A percentile compares a stretch with the other conserved stretches of the same genome.
phyloP scores from a whole-genome alignment of 1,140 invertebrate species.

The Pseudobourletiella spinata region DNA sequence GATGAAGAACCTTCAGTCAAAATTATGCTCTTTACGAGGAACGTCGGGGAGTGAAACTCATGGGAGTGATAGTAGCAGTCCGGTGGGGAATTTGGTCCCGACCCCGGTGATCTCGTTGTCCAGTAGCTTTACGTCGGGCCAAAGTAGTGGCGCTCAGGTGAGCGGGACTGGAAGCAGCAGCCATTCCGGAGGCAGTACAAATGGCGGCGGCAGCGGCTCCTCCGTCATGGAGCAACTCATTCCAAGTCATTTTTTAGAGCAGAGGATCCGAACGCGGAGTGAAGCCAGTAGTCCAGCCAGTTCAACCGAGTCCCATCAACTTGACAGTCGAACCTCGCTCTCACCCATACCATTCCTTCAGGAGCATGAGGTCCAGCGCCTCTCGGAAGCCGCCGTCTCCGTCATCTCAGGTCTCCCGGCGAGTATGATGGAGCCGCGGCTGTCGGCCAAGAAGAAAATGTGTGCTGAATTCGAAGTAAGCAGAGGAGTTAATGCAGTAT shows the following conservation, averaged over 20 bases:
- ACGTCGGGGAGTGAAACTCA: conserved; percentile 9
- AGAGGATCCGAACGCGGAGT: conserved; percentile 19
- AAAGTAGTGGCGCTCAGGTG: not conserved
- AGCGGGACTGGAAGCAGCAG: not conserved
- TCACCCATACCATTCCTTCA: conserved; percentile 63
- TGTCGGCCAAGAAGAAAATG: conserved; percentile 76
- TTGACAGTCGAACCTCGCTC: conserved; percentile 45
- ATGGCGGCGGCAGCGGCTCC: not conserved
- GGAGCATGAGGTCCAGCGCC: conserved; percentile 71
- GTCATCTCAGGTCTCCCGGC: conserved; percentile 72
- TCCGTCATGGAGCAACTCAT: conserved; percentile 18
- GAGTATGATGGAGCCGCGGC: conserved; percentile 77
- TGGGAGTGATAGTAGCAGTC: conserved; percentile 22
- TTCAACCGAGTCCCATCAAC: conserved; percentile 7
- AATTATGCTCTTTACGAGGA: not conserved
- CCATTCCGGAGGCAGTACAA: not conserved
- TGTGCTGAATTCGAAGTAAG: conserved; percentile 80
- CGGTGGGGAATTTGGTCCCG: not conserved
- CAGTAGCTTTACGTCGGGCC: not conserved
- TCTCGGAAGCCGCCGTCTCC: conserved; percentile 70
- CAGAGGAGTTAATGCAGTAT: too few relatives aligned
- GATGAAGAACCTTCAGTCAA: conserved; percentile 17
- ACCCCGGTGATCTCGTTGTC: not conserved
- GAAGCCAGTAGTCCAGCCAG: conserved; percentile 23
- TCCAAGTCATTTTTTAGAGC: conserved; percentile 25